phyloP scores from a whole-genome alignment of 1,140 invertebrate species.

The Laupala kohalensis region DNA sequence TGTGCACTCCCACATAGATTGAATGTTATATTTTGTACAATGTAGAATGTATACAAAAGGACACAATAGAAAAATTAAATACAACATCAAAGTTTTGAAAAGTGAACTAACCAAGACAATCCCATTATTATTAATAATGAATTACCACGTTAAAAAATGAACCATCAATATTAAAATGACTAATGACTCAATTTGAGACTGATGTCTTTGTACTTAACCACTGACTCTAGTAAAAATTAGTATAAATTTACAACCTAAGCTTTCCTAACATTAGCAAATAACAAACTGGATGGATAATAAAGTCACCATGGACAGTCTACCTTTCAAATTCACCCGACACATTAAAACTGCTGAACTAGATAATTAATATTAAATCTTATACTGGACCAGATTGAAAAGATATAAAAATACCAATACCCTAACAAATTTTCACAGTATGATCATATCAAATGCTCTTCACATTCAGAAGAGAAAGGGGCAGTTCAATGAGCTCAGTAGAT shows the following conservation, averaged over 20 bases:
- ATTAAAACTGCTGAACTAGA: no score
- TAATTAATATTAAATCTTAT: no score
- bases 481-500: neutral
- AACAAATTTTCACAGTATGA: no score
- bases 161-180: neutral
- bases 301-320: neutral
- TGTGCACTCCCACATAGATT: neutral
- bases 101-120: no score
- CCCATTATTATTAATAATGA: neutral
- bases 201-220: neutral
- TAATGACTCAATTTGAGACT: neutral
- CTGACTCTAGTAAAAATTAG: neutral
- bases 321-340: neutral
- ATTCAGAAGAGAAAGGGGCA: no score
- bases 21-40: neutral
- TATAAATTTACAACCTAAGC: neutral
- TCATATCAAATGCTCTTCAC: no score
- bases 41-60: neutral
- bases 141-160: neutral
- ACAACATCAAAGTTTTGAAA: neutral
- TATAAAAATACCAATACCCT: no score
- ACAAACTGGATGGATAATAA: neutral
- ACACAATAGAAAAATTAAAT: neutral
- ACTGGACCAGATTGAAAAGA: no score
- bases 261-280: neutral